These are phyloP conservation scores for Pharmacophagus antenor DNA, from an alignment of 2,888 invertebrate species.

Conservation along the genomic window DNA sequence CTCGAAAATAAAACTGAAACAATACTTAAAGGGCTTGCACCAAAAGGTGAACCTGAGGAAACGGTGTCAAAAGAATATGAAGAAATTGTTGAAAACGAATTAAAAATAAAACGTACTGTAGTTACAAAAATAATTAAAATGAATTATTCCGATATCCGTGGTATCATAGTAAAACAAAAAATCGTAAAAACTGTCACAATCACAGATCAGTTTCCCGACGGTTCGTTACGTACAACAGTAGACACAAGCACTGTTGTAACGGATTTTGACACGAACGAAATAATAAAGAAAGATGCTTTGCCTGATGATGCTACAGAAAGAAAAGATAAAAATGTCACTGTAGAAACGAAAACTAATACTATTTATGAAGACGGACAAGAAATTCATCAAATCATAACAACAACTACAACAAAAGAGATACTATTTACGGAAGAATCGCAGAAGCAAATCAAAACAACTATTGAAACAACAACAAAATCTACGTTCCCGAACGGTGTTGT, in stretches of 20 bases:
- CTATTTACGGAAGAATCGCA: conserved; percentile 48
- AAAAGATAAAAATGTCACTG: conserved; percentile 55
- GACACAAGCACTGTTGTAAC: conserved; percentile 60
- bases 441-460: conserved; percentile 63
- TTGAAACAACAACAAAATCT: conserved; percentile 62
- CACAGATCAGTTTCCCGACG: conserved; percentile 66
- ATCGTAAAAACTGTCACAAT: conserved; percentile 58
- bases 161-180: conserved; percentile 52
- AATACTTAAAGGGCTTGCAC: conserved; percentile 42
- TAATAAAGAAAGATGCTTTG: conserved; percentile 41
- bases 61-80: conserved; percentile 43
- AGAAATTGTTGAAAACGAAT: conserved; percentile 48
- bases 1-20: conserved; percentile 41
- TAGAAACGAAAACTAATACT: conserved; percentile 55
- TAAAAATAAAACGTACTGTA: conserved; percentile 50
- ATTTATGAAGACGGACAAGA: conserved; percentile 51
- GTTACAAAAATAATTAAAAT: conserved; percentile 54
- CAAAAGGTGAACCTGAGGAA: conserved; percentile 46
- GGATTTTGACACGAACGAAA: conserved; percentile 50
- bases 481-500: conserved; percentile 58
- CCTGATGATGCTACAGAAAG: conserved; percentile 49
- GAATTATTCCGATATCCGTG: conserved; percentile 49
- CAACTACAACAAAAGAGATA: conserved; percentile 66
- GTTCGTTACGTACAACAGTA: conserved; percentile 53
- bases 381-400: conserved; percentile 61